Evolutionary conservation across 2,888 invertebrate genomes (phyloP), one percentile per base, ranked within the genome.

Genomic region (Lasiommata megera): DNA sequence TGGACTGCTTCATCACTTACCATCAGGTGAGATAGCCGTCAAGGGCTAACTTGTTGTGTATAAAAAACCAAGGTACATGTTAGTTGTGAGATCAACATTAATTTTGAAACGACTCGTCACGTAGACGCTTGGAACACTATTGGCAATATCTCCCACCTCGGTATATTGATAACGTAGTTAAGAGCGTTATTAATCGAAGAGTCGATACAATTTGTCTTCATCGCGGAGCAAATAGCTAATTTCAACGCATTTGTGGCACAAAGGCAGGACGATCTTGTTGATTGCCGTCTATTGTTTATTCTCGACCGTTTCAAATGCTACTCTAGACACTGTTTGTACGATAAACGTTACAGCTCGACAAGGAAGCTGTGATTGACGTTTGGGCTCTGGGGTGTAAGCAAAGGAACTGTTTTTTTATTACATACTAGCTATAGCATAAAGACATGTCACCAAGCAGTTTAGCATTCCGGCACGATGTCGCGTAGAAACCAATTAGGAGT

Each of bases 161-260:
- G 58, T 61, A 63, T 66, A 67, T 67, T 63, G 61, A 67, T 84
- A 84, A 76, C 77, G 70, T 82, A 76, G 80, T 84, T 83, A 86
- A 84, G 83, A 84, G 73, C 75, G 84, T 87, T 88, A 89, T 89
- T 88, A 89, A 89, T 88, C 83, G 84, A 82, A 80, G 79, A 76
- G 67, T 71, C 72, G 74, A 79, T 80, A 85, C 84, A 87, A 89
- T 89, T 89, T 88, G 84, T 89, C 89, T 89, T 88, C 88, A 88
- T 89, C 89, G 84, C 17, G 52, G 73, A 79, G 82, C 81, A 88
- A 89, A 87, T 85, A 88, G 88, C 87, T 88, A 88, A 89, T 89
- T 87, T 85, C 86, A 82, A 80, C 86, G 86, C 86, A 88, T 88
- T 89, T 88, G 79, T 77, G 77, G 78, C 80, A 89, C 89, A 89